These are phyloP conservation scores for Cryptotis parvus DNA, from an alignment of 2,113 vertebrate species.

Conservation along the genomic window DNA sequence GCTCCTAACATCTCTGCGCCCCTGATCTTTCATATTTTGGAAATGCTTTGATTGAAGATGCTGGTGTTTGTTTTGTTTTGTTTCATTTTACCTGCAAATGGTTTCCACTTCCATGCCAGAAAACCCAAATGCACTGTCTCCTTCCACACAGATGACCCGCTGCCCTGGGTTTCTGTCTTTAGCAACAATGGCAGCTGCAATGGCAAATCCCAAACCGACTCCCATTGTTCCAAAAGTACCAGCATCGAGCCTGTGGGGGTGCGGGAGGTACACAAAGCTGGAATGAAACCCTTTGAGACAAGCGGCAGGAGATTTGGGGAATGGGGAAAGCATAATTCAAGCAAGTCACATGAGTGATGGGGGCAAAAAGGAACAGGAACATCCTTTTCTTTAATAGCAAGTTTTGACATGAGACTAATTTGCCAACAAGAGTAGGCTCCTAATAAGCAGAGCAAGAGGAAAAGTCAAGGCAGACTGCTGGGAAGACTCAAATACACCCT, in stretches of 20 bases:
- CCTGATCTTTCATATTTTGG: background rate
- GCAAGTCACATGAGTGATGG: background rate
- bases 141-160: conserved; percentile 94
- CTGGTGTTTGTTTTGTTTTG: too few relatives aligned
- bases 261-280: background rate
- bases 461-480: background rate
- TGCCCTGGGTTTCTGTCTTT: conserved; percentile 84
- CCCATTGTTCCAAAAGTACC: conserved; percentile 99
- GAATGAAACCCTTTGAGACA: conserved; percentile 35
- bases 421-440: background rate
- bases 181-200: conserved; percentile 93
- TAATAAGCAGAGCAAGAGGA: background rate
- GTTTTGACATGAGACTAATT: background rate
- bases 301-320: background rate
- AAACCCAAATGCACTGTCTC: conserved; percentile 98
- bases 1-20: too few relatives aligned
- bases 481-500: background rate
- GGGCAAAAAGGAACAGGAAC: background rate
- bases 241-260: conserved; percentile 92
- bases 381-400: conserved; percentile 2
- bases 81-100: conserved; percentile 96
- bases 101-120: conserved; percentile 99
- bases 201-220: conserved; percentile 95
- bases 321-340: background rate
- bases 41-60: background rate